These are phyloP conservation scores for Lanistes nyassanus DNA, from an alignment of 1,140 invertebrate genomes.

Conservation along the genomic window DNA sequence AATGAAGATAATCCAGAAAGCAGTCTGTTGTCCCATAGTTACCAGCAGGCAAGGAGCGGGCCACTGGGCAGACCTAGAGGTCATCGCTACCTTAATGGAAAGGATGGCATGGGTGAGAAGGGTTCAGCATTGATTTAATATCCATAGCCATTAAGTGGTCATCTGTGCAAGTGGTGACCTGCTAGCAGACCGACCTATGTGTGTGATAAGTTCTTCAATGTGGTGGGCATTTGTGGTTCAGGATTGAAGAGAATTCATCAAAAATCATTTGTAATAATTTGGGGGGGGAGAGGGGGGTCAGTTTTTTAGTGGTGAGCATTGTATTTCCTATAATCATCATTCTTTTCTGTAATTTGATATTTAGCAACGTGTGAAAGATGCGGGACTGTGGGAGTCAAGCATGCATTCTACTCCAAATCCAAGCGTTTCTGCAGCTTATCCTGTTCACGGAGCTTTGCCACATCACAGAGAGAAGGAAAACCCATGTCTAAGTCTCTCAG, in stretches of 20 bases:
- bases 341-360: conserved; percentile 56
- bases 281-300: too few relatives aligned
- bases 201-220: too few relatives aligned
- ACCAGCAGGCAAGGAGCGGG: conserved; percentile 1
- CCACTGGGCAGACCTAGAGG: conserved; percentile 6
- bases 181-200: too few relatives aligned
- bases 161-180: neutral
- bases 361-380: conserved; percentile 88
- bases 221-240: too few relatives aligned
- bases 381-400: conserved; percentile 87
- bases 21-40: conserved; percentile 4
- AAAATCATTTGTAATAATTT: too few relatives aligned
- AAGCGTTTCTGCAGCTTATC: conserved; percentile 69
- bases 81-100: conserved; percentile 54
- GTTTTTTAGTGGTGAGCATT: too few relatives aligned
- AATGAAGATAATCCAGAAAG: conserved; percentile 47
- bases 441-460: conserved; percentile 64
- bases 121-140: conserved; percentile 53
- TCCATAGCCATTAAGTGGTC: too few relatives aligned
- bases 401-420: conserved; percentile 89
- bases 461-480: conserved; percentile 56
- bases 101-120: conserved; percentile 83
- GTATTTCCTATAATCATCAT: neutral
- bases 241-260: too few relatives aligned
- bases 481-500: conserved; percentile 29